Conservation (phyloP, 2,113 vertebrate species). For the Toxotes jaculatrix region DNA sequence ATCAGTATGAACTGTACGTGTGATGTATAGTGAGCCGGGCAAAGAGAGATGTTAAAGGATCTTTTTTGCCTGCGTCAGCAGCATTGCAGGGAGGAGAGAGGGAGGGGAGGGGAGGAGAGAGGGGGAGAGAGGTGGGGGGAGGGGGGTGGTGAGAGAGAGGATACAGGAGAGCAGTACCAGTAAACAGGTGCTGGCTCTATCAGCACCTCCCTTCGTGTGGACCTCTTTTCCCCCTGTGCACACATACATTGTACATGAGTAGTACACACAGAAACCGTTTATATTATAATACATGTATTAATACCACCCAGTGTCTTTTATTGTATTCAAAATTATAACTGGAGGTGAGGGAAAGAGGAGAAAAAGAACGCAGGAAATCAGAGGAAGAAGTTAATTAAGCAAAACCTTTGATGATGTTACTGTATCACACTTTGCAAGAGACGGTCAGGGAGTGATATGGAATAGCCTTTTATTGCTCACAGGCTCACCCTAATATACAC, state of each 20-base stretch:
- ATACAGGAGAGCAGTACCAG: conserved; percentile 62
- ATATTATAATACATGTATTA: background rate
- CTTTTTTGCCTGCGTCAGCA: conserved; percentile 84
- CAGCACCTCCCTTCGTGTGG: conserved; percentile 52
- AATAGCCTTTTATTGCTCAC: conserved; percentile 35
- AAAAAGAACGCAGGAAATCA: background rate
- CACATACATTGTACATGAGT: conserved; percentile 32
- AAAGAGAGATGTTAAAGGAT: conserved; percentile 80
- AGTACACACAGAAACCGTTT: background rate
- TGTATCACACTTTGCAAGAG: conserved; percentile 9
- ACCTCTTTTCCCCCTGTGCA: conserved; percentile 41
- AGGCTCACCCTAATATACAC: conserved; percentile 56
- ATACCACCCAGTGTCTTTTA: background rate
- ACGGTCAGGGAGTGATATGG: conserved; percentile 1
- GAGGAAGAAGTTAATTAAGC: conserved; percentile 11
- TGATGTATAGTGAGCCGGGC: conserved; percentile 72
- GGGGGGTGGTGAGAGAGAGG: conserved; percentile 40
- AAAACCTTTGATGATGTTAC: conserved; percentile 7
- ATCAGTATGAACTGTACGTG: conserved; percentile 60
- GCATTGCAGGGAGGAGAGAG: conserved; percentile 69
- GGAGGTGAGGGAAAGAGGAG: background rate
- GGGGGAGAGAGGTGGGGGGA: background rate
- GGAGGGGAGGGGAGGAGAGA: background rate
- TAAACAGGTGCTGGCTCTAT: conserved; percentile 77
- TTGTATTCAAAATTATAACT: conserved; percentile 21